Conservation (phyloP, 2,888 invertebrate species). For the Sinohyriopsis cumingii region DNA sequence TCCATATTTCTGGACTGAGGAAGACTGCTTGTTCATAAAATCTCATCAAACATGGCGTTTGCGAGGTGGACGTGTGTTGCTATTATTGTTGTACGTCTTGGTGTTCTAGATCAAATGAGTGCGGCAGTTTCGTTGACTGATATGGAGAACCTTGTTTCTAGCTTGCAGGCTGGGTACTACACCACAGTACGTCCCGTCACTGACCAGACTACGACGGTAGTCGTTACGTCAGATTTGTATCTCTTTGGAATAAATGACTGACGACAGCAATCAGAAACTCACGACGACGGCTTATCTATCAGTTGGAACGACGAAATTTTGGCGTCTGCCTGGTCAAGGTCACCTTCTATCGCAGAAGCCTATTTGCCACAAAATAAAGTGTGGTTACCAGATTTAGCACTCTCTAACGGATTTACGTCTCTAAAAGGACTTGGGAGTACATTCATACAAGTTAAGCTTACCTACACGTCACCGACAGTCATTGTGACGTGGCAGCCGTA, state of each 20-base stretch:
- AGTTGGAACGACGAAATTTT: constrained; percentile 38
- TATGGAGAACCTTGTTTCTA: too few relatives aligned
- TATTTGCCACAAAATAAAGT: constrained; percentile 34
- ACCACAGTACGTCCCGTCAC: constrained; percentile 38
- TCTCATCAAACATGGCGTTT: too few relatives aligned
- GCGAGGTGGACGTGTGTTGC: too few relatives aligned
- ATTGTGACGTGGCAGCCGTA: constrained; percentile 32
- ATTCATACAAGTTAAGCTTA: constrained; percentile 27
- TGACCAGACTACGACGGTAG: constrained; percentile 23
- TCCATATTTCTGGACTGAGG: too few relatives aligned
- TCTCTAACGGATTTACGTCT: constrained; percentile 36
- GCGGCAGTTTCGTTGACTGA: too few relatives aligned
- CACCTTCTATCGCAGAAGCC: constrained; percentile 8
- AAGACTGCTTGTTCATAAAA: too few relatives aligned
- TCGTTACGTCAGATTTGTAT: constrained; percentile 32
- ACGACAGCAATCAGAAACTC: constrained; percentile 35
- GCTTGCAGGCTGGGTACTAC: constrained; percentile 21
- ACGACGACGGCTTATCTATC: constrained; percentile 34
- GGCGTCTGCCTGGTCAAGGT: neutral
- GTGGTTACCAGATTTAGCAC: constrained; percentile 40
- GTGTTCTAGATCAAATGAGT: too few relatives aligned
- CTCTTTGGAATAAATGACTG: constrained; percentile 37
- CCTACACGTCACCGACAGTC: constrained; percentile 10
- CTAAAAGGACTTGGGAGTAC: constrained; percentile 31
- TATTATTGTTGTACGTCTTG: too few relatives aligned